phyloP scores from a whole-genome alignment of 2,888 invertebrate genomes.

The Polia nebulosa region DNA sequence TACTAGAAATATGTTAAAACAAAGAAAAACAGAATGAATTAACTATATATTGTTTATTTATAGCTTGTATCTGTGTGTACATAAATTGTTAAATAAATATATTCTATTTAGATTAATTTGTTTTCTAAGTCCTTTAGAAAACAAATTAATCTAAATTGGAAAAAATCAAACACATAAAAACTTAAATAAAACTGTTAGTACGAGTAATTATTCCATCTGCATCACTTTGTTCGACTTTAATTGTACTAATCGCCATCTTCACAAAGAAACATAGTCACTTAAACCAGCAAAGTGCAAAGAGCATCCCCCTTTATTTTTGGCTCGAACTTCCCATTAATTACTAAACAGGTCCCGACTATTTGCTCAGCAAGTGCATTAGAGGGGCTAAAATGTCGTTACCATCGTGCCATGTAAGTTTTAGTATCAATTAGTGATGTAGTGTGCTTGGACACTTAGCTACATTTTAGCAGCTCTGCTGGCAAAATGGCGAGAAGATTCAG shows the following conservation, averaged over 20 bases:
- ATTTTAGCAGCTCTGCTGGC: slow-evolving; percentile 47
- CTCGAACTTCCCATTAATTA: slow-evolving; percentile 57
- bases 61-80: no score
- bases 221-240: slow-evolving; percentile 8
- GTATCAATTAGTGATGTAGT: slow-evolving; percentile 59
- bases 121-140: no score
- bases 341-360: slow-evolving; percentile 53
- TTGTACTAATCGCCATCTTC: slow-evolving; percentile 12
- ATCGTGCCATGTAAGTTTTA: slow-evolving; percentile 54
- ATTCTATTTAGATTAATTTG: no score
- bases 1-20: no score
- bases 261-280: background rate
- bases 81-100: no score
- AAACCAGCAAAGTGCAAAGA: slow-evolving; percentile 38
- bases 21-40: no score
- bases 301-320: slow-evolving; percentile 52
- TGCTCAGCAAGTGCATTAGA: slow-evolving; percentile 59
- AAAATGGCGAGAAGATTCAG: slow-evolving; percentile 41
- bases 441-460: slow-evolving; percentile 44
- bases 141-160: no score
- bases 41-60: no score
- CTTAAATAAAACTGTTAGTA: background rate
- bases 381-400: slow-evolving; percentile 52
- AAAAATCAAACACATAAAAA: background rate
- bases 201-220: background rate